phyloP scores from a whole-genome alignment of 2,888 invertebrate genomes.

The Drosophila acutilabella region DNA sequence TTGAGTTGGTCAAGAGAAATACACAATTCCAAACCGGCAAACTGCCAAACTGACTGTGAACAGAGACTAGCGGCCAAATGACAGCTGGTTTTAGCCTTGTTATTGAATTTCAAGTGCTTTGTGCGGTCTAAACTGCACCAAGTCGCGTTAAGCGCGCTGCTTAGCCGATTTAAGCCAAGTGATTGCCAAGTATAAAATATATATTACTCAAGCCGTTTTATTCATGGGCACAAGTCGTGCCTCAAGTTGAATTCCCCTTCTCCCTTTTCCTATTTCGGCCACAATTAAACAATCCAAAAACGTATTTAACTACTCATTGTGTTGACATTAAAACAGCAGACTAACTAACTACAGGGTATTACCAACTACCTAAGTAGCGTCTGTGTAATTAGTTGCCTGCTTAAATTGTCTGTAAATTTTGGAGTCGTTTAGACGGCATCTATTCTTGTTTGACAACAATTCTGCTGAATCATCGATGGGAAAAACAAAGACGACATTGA shows the following conservation, averaged over 20 bases:
- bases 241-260: slow-evolving; percentile 2
- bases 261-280: slow-evolving; percentile 9
- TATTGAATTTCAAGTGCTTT: slow-evolving; percentile 70
- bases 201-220: slow-evolving; percentile 3
- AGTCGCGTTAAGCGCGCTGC: slow-evolving; percentile 20
- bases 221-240: slow-evolving; percentile 10
- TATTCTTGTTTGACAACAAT: not conserved
- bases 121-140: slow-evolving; percentile 40
- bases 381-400: not conserved
- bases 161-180: slow-evolving; percentile 16
- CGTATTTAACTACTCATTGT: slow-evolving; percentile 22
- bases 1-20: slow-evolving; percentile 34
- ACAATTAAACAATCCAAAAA: slow-evolving; percentile 31
- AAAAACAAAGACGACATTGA: slow-evolving; percentile 10
- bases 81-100: slow-evolving; percentile 54
- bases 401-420: slow-evolving; percentile 3
- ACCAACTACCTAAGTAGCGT: not conserved
- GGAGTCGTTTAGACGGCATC: not conserved
- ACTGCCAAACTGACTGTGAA: slow-evolving; percentile 9
- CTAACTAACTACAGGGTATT: not conserved
- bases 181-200: slow-evolving; percentile 21
- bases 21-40: slow-evolving; percentile 25
- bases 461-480: slow-evolving; percentile 2
- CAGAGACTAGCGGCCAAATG: slow-evolving; percentile 23
- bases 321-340: slow-evolving; percentile 12